A percentile compares a stretch with the other conserved stretches of the same genome.
These are phyloP conservation scores for Cephus runcator DNA, from an alignment of 2,888 invertebrate species.

Conservation along the genomic window DNA sequence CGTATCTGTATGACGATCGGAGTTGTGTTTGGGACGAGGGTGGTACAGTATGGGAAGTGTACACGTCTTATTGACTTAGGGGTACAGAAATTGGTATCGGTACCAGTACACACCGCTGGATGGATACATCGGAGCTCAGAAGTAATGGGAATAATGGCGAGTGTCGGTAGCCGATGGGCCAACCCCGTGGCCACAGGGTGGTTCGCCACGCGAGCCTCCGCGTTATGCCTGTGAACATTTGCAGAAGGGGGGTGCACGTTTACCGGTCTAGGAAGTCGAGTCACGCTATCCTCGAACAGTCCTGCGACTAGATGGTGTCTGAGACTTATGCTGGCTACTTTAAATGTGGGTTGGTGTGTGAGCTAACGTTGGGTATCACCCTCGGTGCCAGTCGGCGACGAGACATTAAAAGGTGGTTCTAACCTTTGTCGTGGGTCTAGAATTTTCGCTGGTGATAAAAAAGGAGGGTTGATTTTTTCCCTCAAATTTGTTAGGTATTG, in stretches of 20 bases:
- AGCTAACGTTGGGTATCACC: constrained; percentile 46
- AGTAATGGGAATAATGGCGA: constrained; percentile 48
- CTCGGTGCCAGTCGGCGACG: constrained; percentile 60
- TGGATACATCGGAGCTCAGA: constrained; percentile 1
- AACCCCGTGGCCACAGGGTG: constrained; percentile 54
- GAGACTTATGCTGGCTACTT: neutral
- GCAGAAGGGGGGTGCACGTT: constrained; percentile 26
- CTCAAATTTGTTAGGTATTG: neutral
- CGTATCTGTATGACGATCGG: neutral
- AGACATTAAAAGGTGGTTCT: constrained; percentile 43
- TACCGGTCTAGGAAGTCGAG: constrained; percentile 19
- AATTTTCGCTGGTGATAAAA: neutral
- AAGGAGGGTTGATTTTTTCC: neutral
- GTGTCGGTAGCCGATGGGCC: constrained; percentile 44
- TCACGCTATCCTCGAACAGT: constrained; percentile 33
- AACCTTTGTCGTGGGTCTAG: neutral
- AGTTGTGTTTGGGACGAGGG: neutral
- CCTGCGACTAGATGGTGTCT: neutral
- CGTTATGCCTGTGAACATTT: constrained; percentile 28
- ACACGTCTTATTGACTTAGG: neutral
- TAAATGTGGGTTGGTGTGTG: neutral
- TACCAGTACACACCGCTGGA: neutral
- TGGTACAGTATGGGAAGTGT: neutral
- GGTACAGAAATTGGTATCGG: neutral
- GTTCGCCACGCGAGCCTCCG: constrained; percentile 60